Conservation (phyloP, 2,888 invertebrate genomes). For the Acleris literana region DNA sequence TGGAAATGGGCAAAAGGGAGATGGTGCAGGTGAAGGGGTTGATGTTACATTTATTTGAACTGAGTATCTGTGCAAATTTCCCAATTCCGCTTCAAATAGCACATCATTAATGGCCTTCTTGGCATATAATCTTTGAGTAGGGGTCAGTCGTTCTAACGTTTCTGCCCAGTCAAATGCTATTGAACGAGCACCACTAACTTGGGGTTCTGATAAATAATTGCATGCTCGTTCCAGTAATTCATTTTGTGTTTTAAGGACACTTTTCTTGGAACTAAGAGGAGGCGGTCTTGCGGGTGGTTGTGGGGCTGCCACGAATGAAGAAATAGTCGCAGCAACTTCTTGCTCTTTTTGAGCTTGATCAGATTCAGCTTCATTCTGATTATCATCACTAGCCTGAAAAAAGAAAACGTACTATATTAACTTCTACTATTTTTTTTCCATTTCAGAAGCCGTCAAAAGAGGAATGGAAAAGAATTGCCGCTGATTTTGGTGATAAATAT, state of each 20-base stretch:
- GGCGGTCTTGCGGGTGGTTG: slow-evolving; percentile 22
- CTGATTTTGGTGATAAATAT: slow-evolving; percentile 32
- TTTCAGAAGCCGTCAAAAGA: slow-evolving; percentile 31
- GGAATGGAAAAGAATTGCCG: slow-evolving; percentile 28
- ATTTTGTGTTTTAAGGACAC: slow-evolving; percentile 22
- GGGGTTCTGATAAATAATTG: slow-evolving; percentile 35
- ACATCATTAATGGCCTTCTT: slow-evolving; percentile 48
- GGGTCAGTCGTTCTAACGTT: slow-evolving; percentile 39
- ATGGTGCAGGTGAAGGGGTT: slow-evolving; percentile 35
- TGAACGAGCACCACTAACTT: slow-evolving; percentile 18
- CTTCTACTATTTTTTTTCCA: slow-evolving; percentile 18
- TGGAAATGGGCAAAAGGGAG: slow-evolving; percentile 33
- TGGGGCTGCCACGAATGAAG: slow-evolving; percentile 17
- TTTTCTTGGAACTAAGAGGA: slow-evolving; percentile 25
- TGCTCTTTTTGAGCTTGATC: slow-evolving; percentile 17
- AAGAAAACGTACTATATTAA: slow-evolving; percentile 18
- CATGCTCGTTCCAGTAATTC: slow-evolving; percentile 34
- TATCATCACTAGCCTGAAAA: slow-evolving; percentile 16
- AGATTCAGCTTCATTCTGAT: slow-evolving; percentile 18
- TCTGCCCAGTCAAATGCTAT: slow-evolving; percentile 38
- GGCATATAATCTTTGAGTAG: slow-evolving; percentile 43
- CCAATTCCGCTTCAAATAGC: slow-evolving; percentile 45
- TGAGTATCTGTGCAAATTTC: slow-evolving; percentile 41
- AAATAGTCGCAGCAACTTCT: slow-evolving; percentile 11
- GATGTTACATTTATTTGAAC: slow-evolving; percentile 39